Evolutionary conservation across 2,888 invertebrate species (phyloP), one percentile per base, ranked within the genome.

Genomic region (Ennomos erosarius): DNA sequence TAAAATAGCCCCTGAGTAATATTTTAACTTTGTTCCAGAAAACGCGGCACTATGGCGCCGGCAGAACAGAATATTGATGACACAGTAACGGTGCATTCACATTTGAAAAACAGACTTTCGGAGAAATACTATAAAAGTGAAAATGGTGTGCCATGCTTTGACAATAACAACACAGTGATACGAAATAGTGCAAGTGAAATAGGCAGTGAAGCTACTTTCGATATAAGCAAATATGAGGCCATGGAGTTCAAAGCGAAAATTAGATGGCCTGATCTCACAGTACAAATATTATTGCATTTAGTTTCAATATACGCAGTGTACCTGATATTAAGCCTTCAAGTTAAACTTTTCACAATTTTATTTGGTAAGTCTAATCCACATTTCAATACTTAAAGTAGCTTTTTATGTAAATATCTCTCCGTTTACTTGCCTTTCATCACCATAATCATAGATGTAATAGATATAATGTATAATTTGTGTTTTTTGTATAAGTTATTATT

Each of bases 221-320:
- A 92, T 57, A 64, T 92, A 59, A 76, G 69, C 55, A 76, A 83
- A 69, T 92, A 88, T 74, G 90, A 92, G 73, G 79, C 81, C 16
- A 84, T 88, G 75, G 84, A 89, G 64, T 96, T 95, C 71, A 88
- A 83, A 60, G 92, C 96, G 2, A 86, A 87, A 68, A 94, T 96
- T 59, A 93, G 94, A 79, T 97, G 96, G 96, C 95, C 95, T 0
- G 96, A 97, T 80, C 85, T 96, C 1, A 77, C 86, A 11, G 96
- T 93, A 13, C 96, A 96, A 88, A 70, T 95, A 61, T 94, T 94
- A 69, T 90, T 97, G 74, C 97, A 97, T 84, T 79, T 79, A 58
- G 96, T 96, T 36, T 94, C 94, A 65, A 68, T 96, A 39, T 96
- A 96, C 76, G 96, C 96, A 65, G 65, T 96, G 40, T 95, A 93